These are phyloP conservation scores for Pantherophis vulpinus DNA, from an alignment of 2,797 vertebrate species.

Conservation along the genomic window DNA sequence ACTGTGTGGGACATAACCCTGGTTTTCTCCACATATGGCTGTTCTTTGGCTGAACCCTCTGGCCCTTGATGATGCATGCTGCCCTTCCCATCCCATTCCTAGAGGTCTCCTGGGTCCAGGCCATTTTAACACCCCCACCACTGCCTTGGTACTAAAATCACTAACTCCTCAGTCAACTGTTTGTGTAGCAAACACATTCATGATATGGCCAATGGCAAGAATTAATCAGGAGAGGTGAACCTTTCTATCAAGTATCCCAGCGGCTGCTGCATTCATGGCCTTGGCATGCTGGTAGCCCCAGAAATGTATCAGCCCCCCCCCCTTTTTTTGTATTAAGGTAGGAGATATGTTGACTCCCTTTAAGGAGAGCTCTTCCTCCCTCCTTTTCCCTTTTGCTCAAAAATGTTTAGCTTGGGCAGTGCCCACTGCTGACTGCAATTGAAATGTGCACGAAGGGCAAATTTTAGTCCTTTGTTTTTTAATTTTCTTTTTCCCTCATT, in stretches of 20 bases:
- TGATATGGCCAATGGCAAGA: background rate
- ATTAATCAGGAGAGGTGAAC: background rate
- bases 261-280: background rate
- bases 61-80: slow-evolving; percentile 16
- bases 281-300: background rate
- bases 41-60: background rate
- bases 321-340: background rate
- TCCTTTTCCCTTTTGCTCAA: background rate
- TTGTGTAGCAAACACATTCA: background rate
- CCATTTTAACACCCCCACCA: slow-evolving; percentile 5
- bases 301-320: background rate
- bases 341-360: background rate
- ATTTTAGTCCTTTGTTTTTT: slow-evolving; percentile 82
- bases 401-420: background rate
- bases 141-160: slow-evolving; percentile 11
- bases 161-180: background rate
- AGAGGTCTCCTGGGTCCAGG: background rate
- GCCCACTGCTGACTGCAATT: background rate
- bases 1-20: background rate
- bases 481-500: slow-evolving; percentile 90
- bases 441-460: slow-evolving; percentile 34
- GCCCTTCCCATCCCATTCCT: background rate
- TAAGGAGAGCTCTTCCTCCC: background rate
- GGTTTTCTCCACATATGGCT: background rate
- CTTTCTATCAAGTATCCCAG: background rate